Conservation (phyloP, 2,888 invertebrate genomes). For the Drosophila melanocephala region DNA sequence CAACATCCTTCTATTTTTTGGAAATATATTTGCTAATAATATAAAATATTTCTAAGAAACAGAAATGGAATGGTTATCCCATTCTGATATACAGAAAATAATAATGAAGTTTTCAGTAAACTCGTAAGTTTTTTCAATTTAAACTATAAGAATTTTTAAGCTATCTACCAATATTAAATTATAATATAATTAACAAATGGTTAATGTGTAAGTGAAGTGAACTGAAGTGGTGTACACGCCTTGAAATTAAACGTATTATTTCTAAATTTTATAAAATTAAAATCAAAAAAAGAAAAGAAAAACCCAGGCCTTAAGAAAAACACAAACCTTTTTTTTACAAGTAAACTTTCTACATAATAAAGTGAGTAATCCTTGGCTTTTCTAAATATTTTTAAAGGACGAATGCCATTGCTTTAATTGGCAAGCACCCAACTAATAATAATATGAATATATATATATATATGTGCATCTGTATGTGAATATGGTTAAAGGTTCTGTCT, state of each 20-base stretch:
- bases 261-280: background rate
- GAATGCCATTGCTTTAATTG: no score
- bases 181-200: background rate
- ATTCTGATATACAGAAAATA: background rate
- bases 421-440: no score
- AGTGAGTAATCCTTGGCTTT: background rate
- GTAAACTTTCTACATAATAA: background rate
- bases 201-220: background rate
- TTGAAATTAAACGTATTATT: background rate
- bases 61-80: no score
- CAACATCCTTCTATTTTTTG: background rate
- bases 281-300: no score
- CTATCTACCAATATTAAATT: background rate
- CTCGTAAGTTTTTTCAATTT: background rate
- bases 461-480: background rate
- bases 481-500: background rate
- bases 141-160: no score
- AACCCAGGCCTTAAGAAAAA: background rate
- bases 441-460: background rate
- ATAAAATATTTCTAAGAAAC: background rate
- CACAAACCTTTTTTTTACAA: background rate
- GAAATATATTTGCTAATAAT: background rate
- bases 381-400: no score
- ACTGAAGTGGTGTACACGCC: no score
- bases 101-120: background rate